Percentiles rank a stretch among this genome's conserved stretches.
Conservation (phyloP, 2,888 invertebrate species). For the Lasioglossum calceatum region DNA sequence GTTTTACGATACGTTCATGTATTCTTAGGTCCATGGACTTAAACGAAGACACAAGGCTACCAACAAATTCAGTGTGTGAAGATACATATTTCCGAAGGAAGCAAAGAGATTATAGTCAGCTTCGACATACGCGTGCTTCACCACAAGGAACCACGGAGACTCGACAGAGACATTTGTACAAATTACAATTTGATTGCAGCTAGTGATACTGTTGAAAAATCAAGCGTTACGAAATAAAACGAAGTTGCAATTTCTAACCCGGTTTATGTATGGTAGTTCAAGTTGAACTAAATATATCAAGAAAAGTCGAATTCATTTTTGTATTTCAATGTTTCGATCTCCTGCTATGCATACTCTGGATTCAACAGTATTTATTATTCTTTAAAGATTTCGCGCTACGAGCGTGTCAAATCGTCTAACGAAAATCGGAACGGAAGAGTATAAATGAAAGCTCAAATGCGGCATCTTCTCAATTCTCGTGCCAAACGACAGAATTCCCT, state of each 20-base stretch:
- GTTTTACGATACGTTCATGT: slow-evolving; percentile 50
- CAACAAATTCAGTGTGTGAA: slow-evolving; percentile 44
- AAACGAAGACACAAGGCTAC: slow-evolving; percentile 44
- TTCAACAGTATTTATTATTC: slow-evolving; percentile 6
- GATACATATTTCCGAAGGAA: slow-evolving; percentile 45
- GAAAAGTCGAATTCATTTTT: slow-evolving; percentile 25
- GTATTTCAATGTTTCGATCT: slow-evolving; percentile 28
- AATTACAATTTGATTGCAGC: slow-evolving; percentile 26
- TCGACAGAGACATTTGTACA: slow-evolving; percentile 26
- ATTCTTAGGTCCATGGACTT: slow-evolving; percentile 43
- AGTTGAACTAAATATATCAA: slow-evolving; percentile 26
- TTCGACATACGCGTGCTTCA: slow-evolving; percentile 56
- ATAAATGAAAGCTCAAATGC: slow-evolving; percentile 62
- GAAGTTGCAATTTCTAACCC: slow-evolving; percentile 35
- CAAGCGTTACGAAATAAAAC: slow-evolving; percentile 35
- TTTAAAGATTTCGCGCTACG: slow-evolving; percentile 35
- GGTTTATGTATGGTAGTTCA: slow-evolving; percentile 28
- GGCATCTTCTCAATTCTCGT: slow-evolving; percentile 43
- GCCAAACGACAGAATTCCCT: slow-evolving; percentile 37
- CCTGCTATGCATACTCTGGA: slow-evolving; percentile 37
- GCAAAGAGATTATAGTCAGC: slow-evolving; percentile 36
- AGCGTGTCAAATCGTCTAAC: slow-evolving; percentile 39
- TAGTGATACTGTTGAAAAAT: slow-evolving; percentile 26
- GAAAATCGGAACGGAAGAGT: slow-evolving; percentile 43
- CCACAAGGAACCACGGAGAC: slow-evolving; percentile 37